Evolutionary conservation across 2,888 invertebrate species (phyloP).

Genomic region (Drosophila histrio): DNA sequence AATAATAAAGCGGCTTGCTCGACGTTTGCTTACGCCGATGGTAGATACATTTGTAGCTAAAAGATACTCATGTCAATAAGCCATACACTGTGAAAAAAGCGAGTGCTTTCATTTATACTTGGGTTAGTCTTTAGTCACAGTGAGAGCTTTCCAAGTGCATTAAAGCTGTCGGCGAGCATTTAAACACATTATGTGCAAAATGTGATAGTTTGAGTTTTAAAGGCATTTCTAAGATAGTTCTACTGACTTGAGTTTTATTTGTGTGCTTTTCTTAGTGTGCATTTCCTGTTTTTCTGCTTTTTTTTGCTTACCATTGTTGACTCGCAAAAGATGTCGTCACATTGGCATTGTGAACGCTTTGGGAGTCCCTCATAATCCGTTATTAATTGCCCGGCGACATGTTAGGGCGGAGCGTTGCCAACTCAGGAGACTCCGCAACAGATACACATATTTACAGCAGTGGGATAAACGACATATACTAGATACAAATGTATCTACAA

Average conservation of each 20-base stretch:
- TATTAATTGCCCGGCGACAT: constrained; percentile 77
- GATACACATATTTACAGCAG: background rate
- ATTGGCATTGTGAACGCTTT: constrained; percentile 63
- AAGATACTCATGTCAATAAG: constrained; percentile 8
- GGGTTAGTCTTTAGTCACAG: too few species aligned
- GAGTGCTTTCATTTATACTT: background rate
- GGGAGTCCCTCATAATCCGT: constrained; percentile 73
- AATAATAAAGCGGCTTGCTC: constrained; percentile 62
- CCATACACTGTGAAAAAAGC: background rate
- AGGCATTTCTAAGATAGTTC: too few species aligned
- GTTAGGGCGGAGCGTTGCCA: constrained; percentile 49
- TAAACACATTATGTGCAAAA: too few species aligned
- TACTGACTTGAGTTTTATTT: too few species aligned
- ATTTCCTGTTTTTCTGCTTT: background rate
- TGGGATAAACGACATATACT: background rate
- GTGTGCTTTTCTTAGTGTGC: background rate
- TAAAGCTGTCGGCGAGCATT: too few species aligned
- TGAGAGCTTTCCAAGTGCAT: background rate
- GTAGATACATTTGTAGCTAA: constrained; percentile 58
- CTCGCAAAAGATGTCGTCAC: constrained; percentile 60
- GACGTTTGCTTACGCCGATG: constrained; percentile 33
- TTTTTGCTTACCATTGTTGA: constrained; percentile 30
- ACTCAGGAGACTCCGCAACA: constrained; percentile 23
- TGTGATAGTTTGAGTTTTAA: too few species aligned
- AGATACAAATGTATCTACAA: constrained; percentile 31